A percentile compares a stretch with the other conserved stretches of the same genome.
These are phyloP conservation scores for Drosophila subsilvestris DNA, from an alignment of 2,888 invertebrate species.

Conservation along the genomic window DNA sequence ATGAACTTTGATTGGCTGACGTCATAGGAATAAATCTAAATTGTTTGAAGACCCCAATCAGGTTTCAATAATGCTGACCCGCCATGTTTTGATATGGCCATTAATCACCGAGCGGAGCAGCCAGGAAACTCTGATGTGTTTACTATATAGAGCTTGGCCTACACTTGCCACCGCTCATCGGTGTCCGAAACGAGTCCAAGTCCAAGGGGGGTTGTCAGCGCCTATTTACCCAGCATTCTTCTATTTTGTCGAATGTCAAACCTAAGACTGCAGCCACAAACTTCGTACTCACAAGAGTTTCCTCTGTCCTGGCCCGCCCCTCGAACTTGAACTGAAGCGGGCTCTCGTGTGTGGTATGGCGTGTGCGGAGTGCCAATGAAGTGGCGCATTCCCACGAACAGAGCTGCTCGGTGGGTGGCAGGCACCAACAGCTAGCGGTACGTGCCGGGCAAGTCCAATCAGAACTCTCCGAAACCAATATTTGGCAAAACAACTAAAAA, in stretches of 20 bases:
- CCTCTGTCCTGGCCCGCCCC: background rate
- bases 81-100: too few species aligned
- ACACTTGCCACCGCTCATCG: too few species aligned
- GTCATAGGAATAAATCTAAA: background rate
- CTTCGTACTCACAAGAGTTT: constrained; percentile 23
- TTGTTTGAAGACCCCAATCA: background rate
- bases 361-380: constrained; percentile 51
- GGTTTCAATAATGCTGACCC: background rate
- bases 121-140: too few species aligned
- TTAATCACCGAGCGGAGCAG: too few species aligned
- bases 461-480: constrained; percentile 10
- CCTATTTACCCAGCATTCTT: background rate
- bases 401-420: constrained; percentile 53
- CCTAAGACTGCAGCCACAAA: constrained; percentile 70
- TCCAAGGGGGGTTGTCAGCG: too few species aligned
- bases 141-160: too few species aligned
- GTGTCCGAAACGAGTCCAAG: too few species aligned
- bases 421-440: constrained; percentile 4
- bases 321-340: background rate
- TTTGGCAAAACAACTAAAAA: constrained; percentile 58
- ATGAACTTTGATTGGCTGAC: constrained; percentile 10
- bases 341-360: constrained; percentile 36
- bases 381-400: constrained; percentile 54
- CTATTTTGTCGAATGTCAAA: constrained; percentile 39
- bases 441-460: constrained; percentile 30